A percentile compares a stretch with the other conserved stretches of the same genome.
phyloP scores from a whole-genome alignment of 2,888 invertebrate species.

The Danaus chrysippus region DNA sequence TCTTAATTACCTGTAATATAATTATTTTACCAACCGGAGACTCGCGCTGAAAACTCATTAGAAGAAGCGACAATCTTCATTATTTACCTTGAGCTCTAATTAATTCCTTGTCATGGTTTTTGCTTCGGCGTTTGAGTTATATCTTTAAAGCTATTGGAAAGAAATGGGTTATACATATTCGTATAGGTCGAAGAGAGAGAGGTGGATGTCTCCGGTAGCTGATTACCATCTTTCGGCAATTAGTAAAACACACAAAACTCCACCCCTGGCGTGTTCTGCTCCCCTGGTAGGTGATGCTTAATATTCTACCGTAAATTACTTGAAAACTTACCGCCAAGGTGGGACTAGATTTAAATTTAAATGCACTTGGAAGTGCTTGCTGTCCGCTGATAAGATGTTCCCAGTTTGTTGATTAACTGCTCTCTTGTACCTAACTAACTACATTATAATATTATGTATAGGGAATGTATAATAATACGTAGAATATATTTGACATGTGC shows the following conservation, averaged over 20 bases:
- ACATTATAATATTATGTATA: too few relatives aligned
- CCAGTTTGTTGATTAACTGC: constrained; percentile 42
- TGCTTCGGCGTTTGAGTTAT: constrained; percentile 75
- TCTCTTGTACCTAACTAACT: background rate
- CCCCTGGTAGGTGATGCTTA: constrained; percentile 78
- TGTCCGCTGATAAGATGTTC: constrained; percentile 53
- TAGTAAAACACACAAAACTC: constrained; percentile 82
- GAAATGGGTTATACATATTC: constrained; percentile 41
- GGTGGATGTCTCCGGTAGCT: constrained; percentile 60
- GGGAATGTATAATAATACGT: too few relatives aligned
- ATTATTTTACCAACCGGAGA: constrained; percentile 61
- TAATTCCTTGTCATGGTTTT: constrained; percentile 81
- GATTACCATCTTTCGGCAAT: constrained; percentile 81
- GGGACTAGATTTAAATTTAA: constrained; percentile 59
- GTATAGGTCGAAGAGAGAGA: constrained; percentile 42
- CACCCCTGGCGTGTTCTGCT: constrained; percentile 76
- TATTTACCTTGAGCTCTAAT: constrained; percentile 78
- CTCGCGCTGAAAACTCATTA: constrained; percentile 70
- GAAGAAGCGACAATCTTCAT: constrained; percentile 75
- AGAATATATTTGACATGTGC: too few relatives aligned
- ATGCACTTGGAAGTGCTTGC: constrained; percentile 59
- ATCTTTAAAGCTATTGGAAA: constrained; percentile 53
- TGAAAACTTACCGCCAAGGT: constrained; percentile 75
- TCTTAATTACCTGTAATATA: constrained; percentile 72
- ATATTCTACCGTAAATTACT: constrained; percentile 77